phyloP scores from a whole-genome alignment of 1,140 invertebrate species.

The Cryptotermes secundus region DNA sequence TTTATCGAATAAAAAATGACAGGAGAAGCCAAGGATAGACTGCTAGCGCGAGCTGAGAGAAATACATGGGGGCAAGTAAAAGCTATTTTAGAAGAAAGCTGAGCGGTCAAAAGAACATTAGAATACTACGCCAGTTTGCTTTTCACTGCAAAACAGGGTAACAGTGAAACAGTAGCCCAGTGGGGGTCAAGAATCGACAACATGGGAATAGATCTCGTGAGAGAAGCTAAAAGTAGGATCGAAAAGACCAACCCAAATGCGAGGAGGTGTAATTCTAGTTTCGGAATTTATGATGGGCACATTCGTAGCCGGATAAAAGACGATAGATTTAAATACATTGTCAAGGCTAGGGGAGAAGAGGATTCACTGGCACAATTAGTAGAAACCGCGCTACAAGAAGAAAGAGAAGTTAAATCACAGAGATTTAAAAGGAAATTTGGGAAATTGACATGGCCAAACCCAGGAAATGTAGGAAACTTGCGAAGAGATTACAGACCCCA shows the following conservation, averaged over 20 bases:
- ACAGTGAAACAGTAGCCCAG: neutral
- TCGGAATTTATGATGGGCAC: neutral
- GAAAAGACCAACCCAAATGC: neutral
- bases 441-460: neutral
- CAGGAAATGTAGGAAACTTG: neutral
- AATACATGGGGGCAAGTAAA: slow-evolving; percentile 9
- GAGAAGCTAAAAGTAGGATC: neutral
- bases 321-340: neutral
- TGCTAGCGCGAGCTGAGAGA: neutral
- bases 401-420: slow-evolving; percentile 3
- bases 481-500: neutral
- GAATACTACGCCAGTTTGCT: neutral
- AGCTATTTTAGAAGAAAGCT: slow-evolving; percentile 27
- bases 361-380: slow-evolving; percentile 2
- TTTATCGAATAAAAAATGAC: slow-evolving; percentile 27
- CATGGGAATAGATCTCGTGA: neutral
- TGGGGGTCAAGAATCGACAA: neutral
- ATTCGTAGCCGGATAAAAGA: neutral
- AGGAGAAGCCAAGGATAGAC: slow-evolving; percentile 3
- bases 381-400: neutral
- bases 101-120: neutral
- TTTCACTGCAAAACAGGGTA: slow-evolving; percentile 3
- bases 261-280: neutral
- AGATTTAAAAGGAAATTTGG: neutral
- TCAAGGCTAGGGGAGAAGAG: neutral